These are phyloP conservation scores for Baccha elongata DNA, from an alignment of 2,888 invertebrate genomes.

Conservation along the genomic window DNA sequence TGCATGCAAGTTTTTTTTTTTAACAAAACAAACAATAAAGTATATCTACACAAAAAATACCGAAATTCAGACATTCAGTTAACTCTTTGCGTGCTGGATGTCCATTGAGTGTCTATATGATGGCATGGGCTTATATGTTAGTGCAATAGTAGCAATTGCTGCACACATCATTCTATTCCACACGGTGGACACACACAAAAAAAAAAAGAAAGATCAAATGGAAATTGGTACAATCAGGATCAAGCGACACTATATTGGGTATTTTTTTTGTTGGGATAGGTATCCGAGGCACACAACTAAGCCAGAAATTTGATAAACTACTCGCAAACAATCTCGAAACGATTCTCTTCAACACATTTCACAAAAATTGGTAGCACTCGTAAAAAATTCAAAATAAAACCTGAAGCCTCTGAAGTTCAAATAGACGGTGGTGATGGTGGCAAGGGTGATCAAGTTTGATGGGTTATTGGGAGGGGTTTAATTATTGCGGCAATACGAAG, in stretches of 20 bases:
- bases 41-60: slow-evolving; percentile 31
- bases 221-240: slow-evolving; percentile 67
- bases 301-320: slow-evolving; percentile 75
- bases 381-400: slow-evolving; percentile 59
- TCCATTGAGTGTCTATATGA: slow-evolving; percentile 5
- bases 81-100: slow-evolving; percentile 61
- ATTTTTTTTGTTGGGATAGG: slow-evolving; percentile 1
- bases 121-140: background rate
- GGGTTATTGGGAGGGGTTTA: background rate
- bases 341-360: slow-evolving; percentile 75
- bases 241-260: slow-evolving; percentile 6
- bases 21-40: slow-evolving; percentile 13
- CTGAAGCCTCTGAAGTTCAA: background rate
- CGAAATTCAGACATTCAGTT: slow-evolving; percentile 69
- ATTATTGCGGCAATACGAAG: slow-evolving; percentile 18
- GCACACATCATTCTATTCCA: slow-evolving; percentile 48
- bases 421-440: background rate
- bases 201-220: slow-evolving; percentile 57
- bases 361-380: slow-evolving; percentile 74
- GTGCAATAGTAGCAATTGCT: slow-evolving; percentile 43
- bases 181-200: background rate
- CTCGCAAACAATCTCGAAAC: slow-evolving; percentile 76
- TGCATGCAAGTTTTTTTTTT: slow-evolving; percentile 26
- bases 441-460: background rate
- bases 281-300: slow-evolving; percentile 44